A percentile compares a stretch with the other conserved stretches of the same genome.
Conservation (phyloP, 53 echinoderm and acorn worm species). For the Echinarachnius parma region DNA sequence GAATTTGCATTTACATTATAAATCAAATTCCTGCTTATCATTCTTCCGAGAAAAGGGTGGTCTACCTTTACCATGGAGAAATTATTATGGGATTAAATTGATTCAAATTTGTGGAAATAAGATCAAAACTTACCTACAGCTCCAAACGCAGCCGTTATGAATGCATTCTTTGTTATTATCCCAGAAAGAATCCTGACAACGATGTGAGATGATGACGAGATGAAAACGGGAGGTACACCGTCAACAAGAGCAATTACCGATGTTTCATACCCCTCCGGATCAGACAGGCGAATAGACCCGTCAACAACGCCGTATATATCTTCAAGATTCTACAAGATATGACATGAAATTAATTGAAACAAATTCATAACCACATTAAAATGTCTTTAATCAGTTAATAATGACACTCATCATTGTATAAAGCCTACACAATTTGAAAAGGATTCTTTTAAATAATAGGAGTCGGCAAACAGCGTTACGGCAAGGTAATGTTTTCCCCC, state of each 20-base stretch:
- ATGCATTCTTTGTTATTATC: neutral
- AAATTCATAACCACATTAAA: too few species aligned
- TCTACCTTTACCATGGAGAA: too few species aligned
- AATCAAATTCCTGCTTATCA: too few species aligned
- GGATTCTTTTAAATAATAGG: too few species aligned
- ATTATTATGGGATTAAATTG: neutral
- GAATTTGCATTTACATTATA: too few species aligned
- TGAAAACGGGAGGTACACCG: conserved; percentile 8
- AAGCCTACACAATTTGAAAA: too few species aligned
- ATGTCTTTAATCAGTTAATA: too few species aligned
- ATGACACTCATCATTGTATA: too few species aligned
- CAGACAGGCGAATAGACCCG: neutral
- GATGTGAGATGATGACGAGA: conserved; percentile 17
- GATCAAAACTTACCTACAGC: conserved; percentile 1
- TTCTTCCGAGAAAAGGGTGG: too few species aligned
- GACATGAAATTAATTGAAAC: too few species aligned
- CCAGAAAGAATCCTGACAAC: neutral
- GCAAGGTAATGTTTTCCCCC: too few species aligned
- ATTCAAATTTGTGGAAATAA: neutral
- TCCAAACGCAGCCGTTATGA: neutral
- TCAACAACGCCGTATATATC: neutral
- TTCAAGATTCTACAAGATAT: neutral
- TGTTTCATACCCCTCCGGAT: neutral
- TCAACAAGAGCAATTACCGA: neutral
- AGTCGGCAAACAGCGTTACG: too few species aligned